Percentiles rank a stretch among this genome's conserved stretches.
These are phyloP conservation scores for Protosalanx chinensis DNA, from an alignment of 2,797 vertebrate genomes.

Conservation along the genomic window DNA sequence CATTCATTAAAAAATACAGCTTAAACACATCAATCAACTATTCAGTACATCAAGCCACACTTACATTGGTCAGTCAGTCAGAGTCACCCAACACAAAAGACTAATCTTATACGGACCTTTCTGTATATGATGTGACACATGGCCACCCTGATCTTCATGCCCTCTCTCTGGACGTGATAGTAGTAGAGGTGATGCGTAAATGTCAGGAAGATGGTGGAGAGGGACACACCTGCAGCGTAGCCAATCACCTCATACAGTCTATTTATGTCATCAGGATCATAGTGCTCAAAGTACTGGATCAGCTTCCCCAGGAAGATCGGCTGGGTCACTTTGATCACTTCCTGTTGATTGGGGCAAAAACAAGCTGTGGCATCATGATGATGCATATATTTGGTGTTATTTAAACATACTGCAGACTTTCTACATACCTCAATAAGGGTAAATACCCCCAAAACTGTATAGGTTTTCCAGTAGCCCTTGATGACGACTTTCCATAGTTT, in stretches of 20 bases:
- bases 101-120: slow-evolving; percentile 76
- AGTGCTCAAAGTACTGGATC: slow-evolving; percentile 83
- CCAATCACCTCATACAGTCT: slow-evolving; percentile 68
- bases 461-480: slow-evolving; percentile 89
- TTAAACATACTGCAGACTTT: not conserved
- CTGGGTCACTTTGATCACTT: slow-evolving; percentile 83
- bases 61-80: not conserved
- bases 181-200: slow-evolving; percentile 88
- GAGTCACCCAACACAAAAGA: too few relatives aligned
- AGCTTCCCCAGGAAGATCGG: slow-evolving; percentile 87
- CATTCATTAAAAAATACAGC: not conserved
- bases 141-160: slow-evolving; percentile 91
- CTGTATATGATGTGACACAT: slow-evolving; percentile 96
- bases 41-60: not conserved
- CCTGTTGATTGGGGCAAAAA: slow-evolving; percentile 65
- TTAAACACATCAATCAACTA: not conserved
- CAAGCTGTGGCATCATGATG: too few relatives aligned
- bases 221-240: slow-evolving; percentile 75
- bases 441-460: slow-evolving; percentile 81
- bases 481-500: slow-evolving; percentile 85
- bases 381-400: not conserved
- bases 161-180: slow-evolving; percentile 84
- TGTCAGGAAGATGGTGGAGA: slow-evolving; percentile 74
- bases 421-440: slow-evolving; percentile 83
- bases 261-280: slow-evolving; percentile 42